Evolutionary conservation across 2,113 vertebrate genomes (phyloP).

Genomic region (Microtus richardsoni): DNA sequence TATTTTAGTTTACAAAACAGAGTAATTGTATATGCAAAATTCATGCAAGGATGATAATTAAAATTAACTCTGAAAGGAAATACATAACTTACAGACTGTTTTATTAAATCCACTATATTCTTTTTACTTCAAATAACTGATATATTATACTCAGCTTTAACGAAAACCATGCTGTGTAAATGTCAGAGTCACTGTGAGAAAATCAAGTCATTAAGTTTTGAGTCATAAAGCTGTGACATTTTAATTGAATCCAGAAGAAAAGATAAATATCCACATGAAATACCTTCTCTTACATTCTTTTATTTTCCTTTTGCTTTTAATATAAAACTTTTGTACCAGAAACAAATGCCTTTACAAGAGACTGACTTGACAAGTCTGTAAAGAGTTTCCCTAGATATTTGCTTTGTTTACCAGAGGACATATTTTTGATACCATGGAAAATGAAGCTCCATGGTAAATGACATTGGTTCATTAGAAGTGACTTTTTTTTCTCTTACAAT

Average conservation of each 20-base stretch:
- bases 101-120: background rate
- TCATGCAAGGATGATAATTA: background rate
- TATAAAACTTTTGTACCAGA: background rate
- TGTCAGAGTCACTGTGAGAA: background rate
- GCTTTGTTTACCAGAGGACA: background rate
- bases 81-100: background rate
- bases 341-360: background rate
- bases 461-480: slow-evolving; percentile 28
- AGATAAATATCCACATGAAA: background rate
- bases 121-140: background rate
- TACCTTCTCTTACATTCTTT: background rate
- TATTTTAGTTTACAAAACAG: background rate
- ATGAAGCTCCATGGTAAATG: background rate
- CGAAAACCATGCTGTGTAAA: slow-evolving; percentile 1
- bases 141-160: background rate
- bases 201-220: background rate
- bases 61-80: background rate
- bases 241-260: slow-evolving; percentile 18
- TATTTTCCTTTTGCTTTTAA: background rate
- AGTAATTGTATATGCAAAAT: background rate
- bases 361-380: background rate
- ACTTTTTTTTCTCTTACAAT: slow-evolving; percentile 22
- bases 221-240: background rate
- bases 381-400: background rate
- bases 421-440: background rate